These are phyloP conservation scores for Bombus fervidus DNA, from an alignment of 1,140 invertebrate species.

Conservation along the genomic window DNA sequence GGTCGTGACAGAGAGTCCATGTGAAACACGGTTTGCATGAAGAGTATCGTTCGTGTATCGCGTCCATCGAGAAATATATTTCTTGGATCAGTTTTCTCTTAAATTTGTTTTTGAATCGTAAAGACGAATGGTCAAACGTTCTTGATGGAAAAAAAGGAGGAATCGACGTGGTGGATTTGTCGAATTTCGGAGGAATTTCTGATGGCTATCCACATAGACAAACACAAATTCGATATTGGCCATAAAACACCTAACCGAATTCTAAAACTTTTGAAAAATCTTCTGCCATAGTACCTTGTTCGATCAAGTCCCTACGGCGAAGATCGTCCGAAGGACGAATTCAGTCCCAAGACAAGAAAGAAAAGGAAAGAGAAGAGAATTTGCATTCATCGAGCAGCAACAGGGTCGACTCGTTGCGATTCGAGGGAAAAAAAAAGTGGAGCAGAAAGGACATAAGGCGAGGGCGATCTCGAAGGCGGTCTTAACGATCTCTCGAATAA, in stretches of 20 bases:
- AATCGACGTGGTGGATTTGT: too few relatives aligned
- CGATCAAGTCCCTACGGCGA: not conserved
- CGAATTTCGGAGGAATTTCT: not conserved
- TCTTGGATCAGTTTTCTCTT: too few relatives aligned
- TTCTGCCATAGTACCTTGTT: not conserved
- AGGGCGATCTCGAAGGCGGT: not conserved
- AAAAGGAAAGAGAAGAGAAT: not conserved
- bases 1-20: slow-evolving; percentile 2
- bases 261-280: not conserved
- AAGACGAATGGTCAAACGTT: too few relatives aligned
- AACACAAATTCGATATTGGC: too few relatives aligned
- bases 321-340: not conserved
- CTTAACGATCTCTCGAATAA: slow-evolving; percentile 58
- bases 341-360: not conserved
- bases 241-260: not conserved
- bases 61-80: too few relatives aligned
- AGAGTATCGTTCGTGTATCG: too few relatives aligned
- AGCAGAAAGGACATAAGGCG: not conserved
- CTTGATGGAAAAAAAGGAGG: too few relatives aligned
- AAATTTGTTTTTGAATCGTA: too few relatives aligned
- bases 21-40: not conserved
- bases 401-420: not conserved
- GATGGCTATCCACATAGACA: rapidly evolving
- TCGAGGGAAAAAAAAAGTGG: slow-evolving; percentile 8
- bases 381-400: not conserved